Base-by-base conservation (phyloP, 2,113 vertebrate species). In the Gulo gulo region DNA sequence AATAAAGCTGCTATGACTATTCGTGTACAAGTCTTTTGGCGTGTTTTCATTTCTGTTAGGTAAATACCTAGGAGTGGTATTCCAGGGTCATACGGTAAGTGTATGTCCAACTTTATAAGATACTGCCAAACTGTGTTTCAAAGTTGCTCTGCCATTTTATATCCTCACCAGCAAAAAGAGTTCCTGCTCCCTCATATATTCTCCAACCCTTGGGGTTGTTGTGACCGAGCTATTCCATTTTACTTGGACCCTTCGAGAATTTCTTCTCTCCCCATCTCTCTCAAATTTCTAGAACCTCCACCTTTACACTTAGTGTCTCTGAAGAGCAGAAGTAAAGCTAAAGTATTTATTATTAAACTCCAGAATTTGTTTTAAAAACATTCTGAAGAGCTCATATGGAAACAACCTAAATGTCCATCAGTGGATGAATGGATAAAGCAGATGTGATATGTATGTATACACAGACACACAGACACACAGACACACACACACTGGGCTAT, bases 271-370 rank as follows among this genome's bases (percentile, higher is more conserved):
- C 26, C 57, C 12, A 14, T 57, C 29, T 69, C 57, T 16, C 59
- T 61, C 45, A 59, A 89, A 59, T 24, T 57, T 90, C 57, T 79
- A 95, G 86, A 93, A 94, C 14, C 34, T 90, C 91, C 71, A 16
- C 11, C 36, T 73, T 87, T 80, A 85, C 26, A 9, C 82, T 92
- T 74, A 78, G 23, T n/a, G 50, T 84, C 36, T 91, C 69, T 76
- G 18, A 86, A 97, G 85, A 78, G 42, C 57, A 96, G 39, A 90
- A 39, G 42, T 31, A 90, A 96, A 36, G 59, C 85, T 50, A 88
- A 80, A 65, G 29, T n/a, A 7, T 63, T 95, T 93, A 82, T 82
- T 90, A 42, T 86, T 91, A 88, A 63, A 89, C 67, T 79, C 24
- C 16, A 88, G 63, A 73, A 81, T 57, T 91, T 87, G 7, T 34